These are phyloP conservation scores for Strix occidentalis DNA, from an alignment of 2,797 vertebrate genomes.

Conservation along the genomic window DNA sequence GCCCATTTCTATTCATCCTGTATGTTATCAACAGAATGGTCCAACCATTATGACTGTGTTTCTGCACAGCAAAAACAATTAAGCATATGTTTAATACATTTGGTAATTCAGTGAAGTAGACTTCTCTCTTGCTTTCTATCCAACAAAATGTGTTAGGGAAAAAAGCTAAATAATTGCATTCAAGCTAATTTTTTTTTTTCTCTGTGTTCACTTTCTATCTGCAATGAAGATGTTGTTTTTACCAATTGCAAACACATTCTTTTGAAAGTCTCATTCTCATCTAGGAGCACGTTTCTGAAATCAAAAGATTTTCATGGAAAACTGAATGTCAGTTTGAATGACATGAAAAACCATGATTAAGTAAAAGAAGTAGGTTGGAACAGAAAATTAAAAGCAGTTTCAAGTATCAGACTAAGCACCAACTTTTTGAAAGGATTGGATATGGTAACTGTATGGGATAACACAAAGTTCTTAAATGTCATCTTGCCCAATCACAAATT, in stretches of 20 bases:
- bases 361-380: not conserved
- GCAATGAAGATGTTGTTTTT: not conserved
- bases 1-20: not conserved
- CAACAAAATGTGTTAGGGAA: not conserved
- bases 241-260: not conserved
- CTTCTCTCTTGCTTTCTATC: not conserved
- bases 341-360: not conserved
- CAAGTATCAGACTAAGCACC: not conserved
- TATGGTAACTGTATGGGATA: not conserved
- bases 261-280: not conserved
- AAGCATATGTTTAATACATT: not conserved
- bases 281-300: slow-evolving; percentile 25
- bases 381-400: not conserved
- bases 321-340: not conserved
- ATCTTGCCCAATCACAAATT: not conserved
- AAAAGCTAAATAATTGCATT: not conserved
- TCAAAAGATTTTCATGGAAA: slow-evolving; percentile 1
- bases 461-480: not conserved
- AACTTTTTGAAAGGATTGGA: not conserved
- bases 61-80: slow-evolving; percentile 20
- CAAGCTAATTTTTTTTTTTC: not conserved
- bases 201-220: not conserved
- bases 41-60: not conserved
- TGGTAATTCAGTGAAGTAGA: not conserved
- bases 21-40: not conserved